Evolutionary conservation across 53 echinoderm and acorn worm species (phyloP).

Genomic region (Holothuria leucospilota): DNA sequence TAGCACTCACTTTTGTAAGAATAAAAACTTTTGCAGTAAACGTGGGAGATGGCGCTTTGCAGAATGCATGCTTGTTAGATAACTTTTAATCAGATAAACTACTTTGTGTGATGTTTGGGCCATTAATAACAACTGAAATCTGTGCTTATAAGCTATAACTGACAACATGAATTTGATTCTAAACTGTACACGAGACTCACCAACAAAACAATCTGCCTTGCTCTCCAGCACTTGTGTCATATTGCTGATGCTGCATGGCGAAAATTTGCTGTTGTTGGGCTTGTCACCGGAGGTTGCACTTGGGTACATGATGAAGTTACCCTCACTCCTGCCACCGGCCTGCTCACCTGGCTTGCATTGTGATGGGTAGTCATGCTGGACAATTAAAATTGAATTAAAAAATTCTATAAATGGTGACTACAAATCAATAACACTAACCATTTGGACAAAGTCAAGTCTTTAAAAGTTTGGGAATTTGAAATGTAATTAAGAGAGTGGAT

Average conservation of each 20-base stretch:
- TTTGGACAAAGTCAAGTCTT: no score
- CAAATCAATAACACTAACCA: no score
- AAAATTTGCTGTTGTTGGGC: constrained; percentile 84
- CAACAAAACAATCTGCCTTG: constrained; percentile 80
- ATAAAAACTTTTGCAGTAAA: no score
- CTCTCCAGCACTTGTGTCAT: constrained; percentile 67
- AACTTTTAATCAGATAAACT: no score
- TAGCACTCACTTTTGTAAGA: no score
- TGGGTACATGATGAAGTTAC: constrained; percentile 98
- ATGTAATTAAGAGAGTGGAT: no score
- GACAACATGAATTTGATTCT: no score
- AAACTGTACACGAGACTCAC: constrained; percentile 46
- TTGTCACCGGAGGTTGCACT: constrained; percentile 94
- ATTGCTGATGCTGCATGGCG: constrained; percentile 82
- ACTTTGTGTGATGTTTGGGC: background rate
- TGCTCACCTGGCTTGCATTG: constrained; percentile 79
- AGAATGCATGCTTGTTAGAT: no score
- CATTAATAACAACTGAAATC: background rate
- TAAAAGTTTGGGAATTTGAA: no score
- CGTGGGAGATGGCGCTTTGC: no score
- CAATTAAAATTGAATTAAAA: background rate
- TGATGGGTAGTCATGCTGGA: constrained; percentile 88
- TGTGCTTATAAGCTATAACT: no score
- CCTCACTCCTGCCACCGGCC: constrained; percentile 30
- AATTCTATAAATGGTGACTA: no score